These are phyloP conservation scores for Neotragus pygmaeus DNA, from an alignment of 2,113 vertebrate genomes.

Conservation along the genomic window DNA sequence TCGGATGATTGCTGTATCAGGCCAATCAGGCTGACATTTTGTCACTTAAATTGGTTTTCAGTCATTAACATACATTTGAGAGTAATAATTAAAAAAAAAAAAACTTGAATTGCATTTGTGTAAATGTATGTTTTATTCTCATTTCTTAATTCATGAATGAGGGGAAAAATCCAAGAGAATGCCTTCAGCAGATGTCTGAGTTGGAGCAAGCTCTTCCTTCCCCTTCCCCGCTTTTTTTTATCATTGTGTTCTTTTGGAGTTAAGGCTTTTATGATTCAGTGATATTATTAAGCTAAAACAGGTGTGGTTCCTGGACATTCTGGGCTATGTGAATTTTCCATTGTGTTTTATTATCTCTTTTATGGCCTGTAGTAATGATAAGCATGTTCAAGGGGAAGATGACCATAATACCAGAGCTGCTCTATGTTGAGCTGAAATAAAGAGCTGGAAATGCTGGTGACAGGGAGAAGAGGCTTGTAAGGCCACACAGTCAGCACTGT, in stretches of 20 bases:
- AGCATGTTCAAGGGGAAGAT: neutral
- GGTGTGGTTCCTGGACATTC: neutral
- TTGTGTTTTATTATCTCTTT: neutral
- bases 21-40: neutral
- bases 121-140: neutral
- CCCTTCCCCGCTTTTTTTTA: neutral
- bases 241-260: slow-evolving; percentile 36
- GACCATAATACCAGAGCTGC: neutral
- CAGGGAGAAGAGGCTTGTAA: neutral
- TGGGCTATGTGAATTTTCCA: neutral
- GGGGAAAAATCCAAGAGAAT: neutral
- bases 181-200: slow-evolving; percentile 2
- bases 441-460: slow-evolving; percentile 19
- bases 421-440: neutral
- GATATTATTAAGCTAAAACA: slow-evolving; percentile 43
- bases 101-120: neutral
- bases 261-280: neutral
- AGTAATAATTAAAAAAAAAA: neutral
- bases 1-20: neutral
- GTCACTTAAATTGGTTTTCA: neutral
- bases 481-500: neutral
- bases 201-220: neutral
- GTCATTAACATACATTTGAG: slow-evolving; percentile 27
- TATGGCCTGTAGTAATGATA: neutral
- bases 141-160: neutral